Base-by-base conservation (phyloP, 1,140 invertebrate species). In the Periplaneta americana region DNA sequence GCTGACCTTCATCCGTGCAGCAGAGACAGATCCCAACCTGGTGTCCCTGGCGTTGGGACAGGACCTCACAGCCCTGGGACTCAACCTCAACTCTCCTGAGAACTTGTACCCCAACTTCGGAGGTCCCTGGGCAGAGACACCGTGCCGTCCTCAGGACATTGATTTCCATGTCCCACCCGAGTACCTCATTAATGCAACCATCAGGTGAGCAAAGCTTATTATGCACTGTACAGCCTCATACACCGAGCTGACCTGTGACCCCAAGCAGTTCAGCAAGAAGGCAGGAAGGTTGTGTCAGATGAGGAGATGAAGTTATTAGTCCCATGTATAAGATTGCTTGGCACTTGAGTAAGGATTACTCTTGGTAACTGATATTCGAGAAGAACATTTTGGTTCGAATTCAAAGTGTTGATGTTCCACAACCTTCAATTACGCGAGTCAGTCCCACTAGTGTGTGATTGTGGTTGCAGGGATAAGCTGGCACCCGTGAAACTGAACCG, bases 131-230 rank as follows among this genome's bases (percentile, higher is more conserved):
- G 96, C 97, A 85, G 98, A 99, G 89, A 94, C 95, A 86, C 97
- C 98, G 39, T 99, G 98, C 91, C 92, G 98, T 90, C 97, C 98
- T 84, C 98, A 99, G 91, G 98, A 99, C 89, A 98, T 99, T 88
- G 98, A 99, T 90, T 99, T 96, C 89, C 97, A 98, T 88, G 98
- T 99, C 87, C 98, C 98, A 85, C 95, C 97, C 82, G 98, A 99
- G 91, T 99, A 99, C 91, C 92, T 99, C 87, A 99, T 99, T 86
- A 99, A 99, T 87, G 91, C 94, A 85, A 91, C 94, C 84, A 96
- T 97, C 89, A 93, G 92, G 92, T 93, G 87, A 66, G 48, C 48
- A 66, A 3, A 5, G n/a, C n/a, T n/a, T n/a, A n/a, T n/a, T n/a
- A n/a, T n/a, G n/a, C n/a, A n/a, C n/a, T n/a, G n/a, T n/a, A n/a